These are phyloP conservation scores for Leucopsar rothschildi DNA, from an alignment of 2,113 vertebrate genomes.

Conservation along the genomic window DNA sequence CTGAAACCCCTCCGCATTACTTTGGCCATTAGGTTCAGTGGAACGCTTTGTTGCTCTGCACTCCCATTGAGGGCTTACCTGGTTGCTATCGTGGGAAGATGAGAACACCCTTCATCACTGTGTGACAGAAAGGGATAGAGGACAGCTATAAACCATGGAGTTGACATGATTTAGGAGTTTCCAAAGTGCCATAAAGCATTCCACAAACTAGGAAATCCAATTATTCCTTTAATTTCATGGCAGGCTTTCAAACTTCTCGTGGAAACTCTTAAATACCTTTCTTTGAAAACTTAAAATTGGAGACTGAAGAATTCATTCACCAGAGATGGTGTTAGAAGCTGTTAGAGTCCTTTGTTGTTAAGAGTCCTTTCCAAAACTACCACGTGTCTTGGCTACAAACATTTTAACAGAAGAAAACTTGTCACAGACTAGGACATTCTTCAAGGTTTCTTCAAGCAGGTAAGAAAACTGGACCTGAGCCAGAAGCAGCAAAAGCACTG, in stretches of 20 bases:
- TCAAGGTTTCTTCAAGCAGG: not conserved
- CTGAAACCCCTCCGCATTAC: not conserved
- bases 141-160: not conserved
- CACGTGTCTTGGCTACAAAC: not conserved
- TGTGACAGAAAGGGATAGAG: not conserved
- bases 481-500: not conserved
- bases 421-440: not conserved
- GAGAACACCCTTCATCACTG: not conserved
- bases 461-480: not conserved
- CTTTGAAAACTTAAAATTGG: not conserved
- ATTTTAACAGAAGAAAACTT: not conserved
- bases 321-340: not conserved
- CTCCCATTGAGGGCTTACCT: not conserved
- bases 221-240: not conserved
- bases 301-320: not conserved
- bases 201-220: not conserved
- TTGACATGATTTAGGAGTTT: not conserved
- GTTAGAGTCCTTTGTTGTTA: not conserved
- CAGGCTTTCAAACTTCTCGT: not conserved
- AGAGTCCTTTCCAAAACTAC: not conserved
- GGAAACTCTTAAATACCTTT: not conserved
- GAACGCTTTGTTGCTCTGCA: not conserved
- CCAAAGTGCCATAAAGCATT: not conserved
- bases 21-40: not conserved
- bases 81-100: not conserved